phyloP scores from a whole-genome alignment of 2,888 invertebrate species.

The Pharmacophagus antenor region DNA sequence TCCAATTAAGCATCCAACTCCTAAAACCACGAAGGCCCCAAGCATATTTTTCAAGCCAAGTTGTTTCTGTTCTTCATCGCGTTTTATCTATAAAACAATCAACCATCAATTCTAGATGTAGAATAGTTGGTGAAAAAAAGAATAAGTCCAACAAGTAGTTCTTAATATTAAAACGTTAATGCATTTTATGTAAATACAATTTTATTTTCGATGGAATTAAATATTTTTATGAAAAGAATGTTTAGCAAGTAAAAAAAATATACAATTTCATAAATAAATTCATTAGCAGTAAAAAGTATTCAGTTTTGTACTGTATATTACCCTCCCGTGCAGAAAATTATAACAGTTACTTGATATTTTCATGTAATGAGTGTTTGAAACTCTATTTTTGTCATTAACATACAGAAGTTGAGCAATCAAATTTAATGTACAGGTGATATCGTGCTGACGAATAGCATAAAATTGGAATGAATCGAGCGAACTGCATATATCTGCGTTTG shows the following conservation, averaged over 20 bases:
- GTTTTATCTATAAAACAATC: slow-evolving; percentile 41
- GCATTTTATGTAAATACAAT: background rate
- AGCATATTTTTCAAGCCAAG: slow-evolving; percentile 71
- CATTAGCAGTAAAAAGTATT: background rate
- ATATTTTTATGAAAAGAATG: background rate
- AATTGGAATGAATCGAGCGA: slow-evolving; percentile 22
- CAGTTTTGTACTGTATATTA: background rate
- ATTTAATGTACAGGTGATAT: slow-evolving; percentile 30
- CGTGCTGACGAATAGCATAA: slow-evolving; percentile 27
- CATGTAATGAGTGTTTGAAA: slow-evolving; percentile 29
- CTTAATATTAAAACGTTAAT: too few relatives aligned
- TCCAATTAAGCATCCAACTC: slow-evolving; percentile 62
- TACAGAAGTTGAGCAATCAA: slow-evolving; percentile 26
- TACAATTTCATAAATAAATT: background rate
- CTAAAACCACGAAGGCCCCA: slow-evolving; percentile 71
- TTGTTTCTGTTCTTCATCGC: slow-evolving; percentile 54
- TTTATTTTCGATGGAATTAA: background rate
- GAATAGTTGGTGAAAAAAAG: background rate
- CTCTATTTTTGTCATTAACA: slow-evolving; percentile 27
- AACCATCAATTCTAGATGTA: background rate
- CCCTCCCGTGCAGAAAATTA: slow-evolving; percentile 10
- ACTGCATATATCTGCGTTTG: slow-evolving; percentile 15
- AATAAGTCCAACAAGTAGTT: too few relatives aligned
- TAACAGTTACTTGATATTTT: slow-evolving; percentile 14
- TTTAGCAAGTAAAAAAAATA: background rate